These are phyloP conservation scores for Platorchestia sp. DNA, from an alignment of 1,140 invertebrate genomes.

Conservation along the genomic window DNA sequence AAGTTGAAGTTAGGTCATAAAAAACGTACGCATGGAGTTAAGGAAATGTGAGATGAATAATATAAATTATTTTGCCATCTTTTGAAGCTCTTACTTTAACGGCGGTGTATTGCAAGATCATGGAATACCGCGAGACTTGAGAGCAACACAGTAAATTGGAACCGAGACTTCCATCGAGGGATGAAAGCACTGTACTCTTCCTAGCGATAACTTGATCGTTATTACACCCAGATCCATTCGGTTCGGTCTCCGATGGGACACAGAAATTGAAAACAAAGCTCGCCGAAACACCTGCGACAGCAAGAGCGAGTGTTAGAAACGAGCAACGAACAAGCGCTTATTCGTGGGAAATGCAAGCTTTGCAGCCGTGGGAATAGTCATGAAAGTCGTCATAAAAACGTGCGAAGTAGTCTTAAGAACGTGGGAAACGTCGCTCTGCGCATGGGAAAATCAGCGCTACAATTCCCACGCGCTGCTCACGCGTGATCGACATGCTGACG, in stretches of 20 bases:
- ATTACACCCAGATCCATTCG: background rate
- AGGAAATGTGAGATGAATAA: no score
- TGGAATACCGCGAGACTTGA: no score
- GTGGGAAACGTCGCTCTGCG: background rate
- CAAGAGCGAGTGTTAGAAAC: background rate
- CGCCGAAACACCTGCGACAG: background rate
- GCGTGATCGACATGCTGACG: background rate
- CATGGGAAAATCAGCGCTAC: background rate
- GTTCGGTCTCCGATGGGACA: background rate
- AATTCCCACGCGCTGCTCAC: background rate
- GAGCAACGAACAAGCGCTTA: background rate
- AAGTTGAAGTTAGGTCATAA: no score
- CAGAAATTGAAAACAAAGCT: background rate
- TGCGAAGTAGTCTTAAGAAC: background rate
- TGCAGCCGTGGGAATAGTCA: background rate
- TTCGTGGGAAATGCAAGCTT: background rate
- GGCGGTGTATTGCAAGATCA: no score
- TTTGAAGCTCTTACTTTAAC: no score
- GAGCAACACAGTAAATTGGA: no score
- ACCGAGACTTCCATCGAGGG: no score
- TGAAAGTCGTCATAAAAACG: background rate
- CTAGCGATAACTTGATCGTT: background rate
- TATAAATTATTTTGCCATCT: no score
- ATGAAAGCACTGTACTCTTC: no score
- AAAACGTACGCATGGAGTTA: no score